Percentiles rank a stretch among this genome's conserved stretches.
These are phyloP conservation scores for Dascyllus trimaculatus DNA, from an alignment of 2,113 vertebrate species.

Conservation along the genomic window DNA sequence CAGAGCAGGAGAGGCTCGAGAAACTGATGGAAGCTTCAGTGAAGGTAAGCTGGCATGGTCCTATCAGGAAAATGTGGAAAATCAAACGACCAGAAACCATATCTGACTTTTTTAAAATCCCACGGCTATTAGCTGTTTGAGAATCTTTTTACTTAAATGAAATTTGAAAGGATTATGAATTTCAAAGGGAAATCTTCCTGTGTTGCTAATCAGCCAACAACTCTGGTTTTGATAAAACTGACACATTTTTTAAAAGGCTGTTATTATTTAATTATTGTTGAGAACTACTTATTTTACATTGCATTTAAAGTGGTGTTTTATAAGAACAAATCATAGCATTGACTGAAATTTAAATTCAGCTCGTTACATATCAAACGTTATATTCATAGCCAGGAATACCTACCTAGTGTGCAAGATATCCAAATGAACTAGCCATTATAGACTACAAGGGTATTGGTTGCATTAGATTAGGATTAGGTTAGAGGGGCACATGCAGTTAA, in stretches of 20 bases:
- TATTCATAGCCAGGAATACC: no score
- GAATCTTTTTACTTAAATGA: background rate
- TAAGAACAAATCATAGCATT: no score
- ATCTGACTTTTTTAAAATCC: background rate
- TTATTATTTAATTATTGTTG: no score
- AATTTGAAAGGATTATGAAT: slow-evolving; percentile 11
- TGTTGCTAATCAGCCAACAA: background rate
- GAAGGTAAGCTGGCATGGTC: slow-evolving; percentile 64
- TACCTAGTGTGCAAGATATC: no score
- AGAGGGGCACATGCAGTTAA: background rate
- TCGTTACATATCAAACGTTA: no score
- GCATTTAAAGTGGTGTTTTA: no score
- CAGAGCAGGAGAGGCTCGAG: slow-evolving; percentile 79
- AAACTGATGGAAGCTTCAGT: slow-evolving; percentile 82
- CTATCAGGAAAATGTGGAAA: no score
- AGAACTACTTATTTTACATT: no score
- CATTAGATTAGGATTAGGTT: background rate
- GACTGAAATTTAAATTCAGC: no score
- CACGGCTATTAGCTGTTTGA: background rate
- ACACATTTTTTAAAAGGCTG: no score
- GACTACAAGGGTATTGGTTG: background rate
- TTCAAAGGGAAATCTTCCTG: background rate
- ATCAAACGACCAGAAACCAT: no score
- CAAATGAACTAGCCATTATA: no score
- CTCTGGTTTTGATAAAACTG: background rate